Conservation (phyloP, 2,888 invertebrate species). For the Rhagonycha lutea region DNA sequence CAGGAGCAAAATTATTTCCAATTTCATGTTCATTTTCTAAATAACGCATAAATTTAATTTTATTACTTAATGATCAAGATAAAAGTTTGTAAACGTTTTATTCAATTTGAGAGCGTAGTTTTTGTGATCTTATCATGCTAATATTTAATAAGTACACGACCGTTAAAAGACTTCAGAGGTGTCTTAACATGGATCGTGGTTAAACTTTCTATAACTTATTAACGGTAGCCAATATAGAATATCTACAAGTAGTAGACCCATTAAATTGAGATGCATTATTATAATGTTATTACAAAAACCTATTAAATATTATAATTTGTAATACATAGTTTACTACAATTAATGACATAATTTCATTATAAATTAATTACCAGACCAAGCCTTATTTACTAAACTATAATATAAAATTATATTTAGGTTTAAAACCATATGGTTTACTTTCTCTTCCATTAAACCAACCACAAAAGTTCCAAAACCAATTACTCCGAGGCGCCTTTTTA, state of each 20-base stretch:
- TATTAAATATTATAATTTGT: neutral
- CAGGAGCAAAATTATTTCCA: neutral
- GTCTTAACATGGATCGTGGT: neutral
- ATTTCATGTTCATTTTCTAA: neutral
- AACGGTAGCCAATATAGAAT: neutral
- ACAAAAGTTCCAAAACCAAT: neutral
- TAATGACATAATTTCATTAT: neutral
- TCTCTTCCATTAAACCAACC: neutral
- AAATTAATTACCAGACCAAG: neutral
- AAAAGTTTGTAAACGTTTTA: neutral
- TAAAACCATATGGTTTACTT: neutral
- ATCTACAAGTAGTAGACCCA: neutral
- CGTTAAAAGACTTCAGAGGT: neutral
- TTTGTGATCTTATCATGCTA: constrained; percentile 3
- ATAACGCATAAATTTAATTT: neutral
- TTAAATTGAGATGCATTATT: neutral
- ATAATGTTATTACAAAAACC: neutral
- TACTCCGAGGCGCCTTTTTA: neutral
- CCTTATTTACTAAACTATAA: neutral
- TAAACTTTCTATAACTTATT: constrained; percentile 3
- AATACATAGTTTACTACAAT: neutral
- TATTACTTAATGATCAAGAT: neutral
- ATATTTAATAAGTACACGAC: constrained; percentile 2
- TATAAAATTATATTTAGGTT: neutral
- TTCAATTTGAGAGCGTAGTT: neutral